Evolutionary conservation across 2,797 vertebrate genomes (phyloP).

Genomic region (Enteromius mattozi): DNA sequence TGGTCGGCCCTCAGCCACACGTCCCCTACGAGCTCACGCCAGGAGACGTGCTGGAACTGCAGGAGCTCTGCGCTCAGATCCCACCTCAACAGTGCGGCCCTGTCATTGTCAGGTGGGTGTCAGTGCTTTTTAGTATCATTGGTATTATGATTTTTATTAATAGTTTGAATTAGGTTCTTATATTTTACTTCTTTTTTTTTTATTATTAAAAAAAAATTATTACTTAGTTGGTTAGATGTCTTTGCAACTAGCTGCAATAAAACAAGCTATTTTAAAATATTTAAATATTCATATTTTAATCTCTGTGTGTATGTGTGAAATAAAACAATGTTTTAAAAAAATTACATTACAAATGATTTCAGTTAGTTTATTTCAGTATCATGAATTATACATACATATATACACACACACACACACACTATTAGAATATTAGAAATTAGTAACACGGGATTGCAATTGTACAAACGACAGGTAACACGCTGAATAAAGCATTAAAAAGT

Average conservation of each 20-base stretch:
- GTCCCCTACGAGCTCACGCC: constrained; percentile 78
- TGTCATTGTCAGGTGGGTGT: constrained; percentile 77
- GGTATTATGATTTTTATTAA: too few species aligned
- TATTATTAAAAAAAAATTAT: too few species aligned
- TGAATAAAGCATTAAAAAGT: not conserved
- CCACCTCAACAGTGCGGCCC: constrained; percentile 82
- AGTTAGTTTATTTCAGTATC: not conserved
- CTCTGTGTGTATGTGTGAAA: not conserved
- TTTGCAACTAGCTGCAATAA: not conserved
- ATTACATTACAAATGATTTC: not conserved
- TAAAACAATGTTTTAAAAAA: too few species aligned
- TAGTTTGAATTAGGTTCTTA: not conserved
- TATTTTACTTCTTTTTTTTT: too few species aligned
- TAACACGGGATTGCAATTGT: not conserved
- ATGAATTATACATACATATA: not conserved
- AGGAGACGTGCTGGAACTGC: constrained; percentile 80
- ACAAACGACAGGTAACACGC: not conserved
- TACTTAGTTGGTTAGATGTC: too few species aligned
- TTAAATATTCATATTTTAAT: not conserved
- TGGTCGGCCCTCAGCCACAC: constrained; percentile 71
- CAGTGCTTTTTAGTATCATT: not conserved
- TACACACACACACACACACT: not conserved
- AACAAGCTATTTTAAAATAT: too few species aligned
- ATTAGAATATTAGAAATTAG: not conserved
- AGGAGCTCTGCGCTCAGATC: constrained; percentile 81